phyloP scores from a whole-genome alignment of 2,888 invertebrate species.

The Lasioglossum villosulum region DNA sequence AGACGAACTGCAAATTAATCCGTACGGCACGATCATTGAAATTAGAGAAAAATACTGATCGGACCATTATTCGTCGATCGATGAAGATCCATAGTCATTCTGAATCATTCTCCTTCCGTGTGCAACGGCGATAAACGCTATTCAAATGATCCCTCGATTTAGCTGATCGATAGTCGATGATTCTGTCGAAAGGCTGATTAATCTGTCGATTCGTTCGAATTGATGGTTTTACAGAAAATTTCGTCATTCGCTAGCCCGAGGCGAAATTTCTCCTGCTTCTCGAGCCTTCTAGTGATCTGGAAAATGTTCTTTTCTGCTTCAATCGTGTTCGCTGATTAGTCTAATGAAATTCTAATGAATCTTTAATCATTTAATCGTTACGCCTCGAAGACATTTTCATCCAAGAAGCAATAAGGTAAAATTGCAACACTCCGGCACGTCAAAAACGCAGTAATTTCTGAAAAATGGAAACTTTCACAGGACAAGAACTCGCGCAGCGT shows the following conservation, averaged over 20 bases:
- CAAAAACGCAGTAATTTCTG: not conserved
- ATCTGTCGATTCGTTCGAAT: conserved; percentile 20
- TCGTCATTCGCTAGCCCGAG: not conserved
- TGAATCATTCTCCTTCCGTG: conserved; percentile 49
- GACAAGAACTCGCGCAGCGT: not conserved
- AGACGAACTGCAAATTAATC: conserved; percentile 3
- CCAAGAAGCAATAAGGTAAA: not conserved
- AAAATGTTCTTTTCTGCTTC: not conserved
- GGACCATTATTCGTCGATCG: conserved; percentile 43
- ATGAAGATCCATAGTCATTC: conserved; percentile 43
- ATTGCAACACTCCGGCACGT: not conserved
- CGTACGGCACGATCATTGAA: not conserved
- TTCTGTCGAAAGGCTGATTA: not conserved
- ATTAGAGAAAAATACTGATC: conserved; percentile 13
- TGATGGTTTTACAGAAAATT: not conserved
- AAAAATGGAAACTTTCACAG: conserved; percentile 6
- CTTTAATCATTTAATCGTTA: not conserved
- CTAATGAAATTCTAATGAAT: not conserved
- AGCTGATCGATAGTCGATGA: conserved; percentile 15
- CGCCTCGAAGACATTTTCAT: not conserved
- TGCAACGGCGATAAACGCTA: conserved; percentile 29
- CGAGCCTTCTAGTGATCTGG: not conserved
- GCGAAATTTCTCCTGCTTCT: not conserved
- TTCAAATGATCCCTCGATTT: conserved; percentile 52
- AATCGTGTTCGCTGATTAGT: not conserved